Evolutionary conservation across 1,140 invertebrate genomes (phyloP), one percentile per base, ranked within the genome.

Genomic region (Laupala kohalensis): DNA sequence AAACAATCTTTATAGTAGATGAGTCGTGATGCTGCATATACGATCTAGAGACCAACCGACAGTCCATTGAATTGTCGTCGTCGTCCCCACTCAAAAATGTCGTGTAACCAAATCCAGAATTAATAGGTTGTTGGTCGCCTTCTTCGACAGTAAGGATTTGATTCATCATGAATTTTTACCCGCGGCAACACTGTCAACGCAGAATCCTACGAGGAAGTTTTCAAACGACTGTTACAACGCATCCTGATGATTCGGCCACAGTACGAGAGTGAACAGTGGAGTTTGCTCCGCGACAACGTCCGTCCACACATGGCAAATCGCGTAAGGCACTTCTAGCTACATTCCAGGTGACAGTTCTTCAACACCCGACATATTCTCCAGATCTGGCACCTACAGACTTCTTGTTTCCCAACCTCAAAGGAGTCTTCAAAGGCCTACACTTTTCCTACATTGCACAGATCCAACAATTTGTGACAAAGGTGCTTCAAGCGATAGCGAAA

Each of bases 181-280:
- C 6, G 69, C 9, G 69, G 69, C 19, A 2, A 70, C 23, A 70
- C 9, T 15, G 28, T 70, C 23, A 70, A 70, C 19, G 53, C 1
- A 1, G 69, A 70, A 63, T 37, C 23, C 2, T 70, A 53, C 6
- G 5, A 53, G 29, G 37, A 24, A 9, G 69, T 70, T 70, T 6
- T 70, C 28, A 70, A 63, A 53, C 28, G 53, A 6, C 53, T 70
- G 29, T 3, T 6, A 2, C 62, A 64, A 64, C 69, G 53, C 69
- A 70, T 70, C 15, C 25, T 23, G 53, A 19, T 30, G 12, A 26
- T 70, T 70, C 37, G 62, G 37, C 37, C 69, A 70, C 6, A 70
- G 27, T 62, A 3, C 37, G 5, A 53, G 62, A 70, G 37, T 64
- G 69, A 25, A 4, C 30, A 70, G 69, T 70, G 69, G 69, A 70